Conservation (phyloP, 2,888 invertebrate species). For the Plagodis dolabraria region DNA sequence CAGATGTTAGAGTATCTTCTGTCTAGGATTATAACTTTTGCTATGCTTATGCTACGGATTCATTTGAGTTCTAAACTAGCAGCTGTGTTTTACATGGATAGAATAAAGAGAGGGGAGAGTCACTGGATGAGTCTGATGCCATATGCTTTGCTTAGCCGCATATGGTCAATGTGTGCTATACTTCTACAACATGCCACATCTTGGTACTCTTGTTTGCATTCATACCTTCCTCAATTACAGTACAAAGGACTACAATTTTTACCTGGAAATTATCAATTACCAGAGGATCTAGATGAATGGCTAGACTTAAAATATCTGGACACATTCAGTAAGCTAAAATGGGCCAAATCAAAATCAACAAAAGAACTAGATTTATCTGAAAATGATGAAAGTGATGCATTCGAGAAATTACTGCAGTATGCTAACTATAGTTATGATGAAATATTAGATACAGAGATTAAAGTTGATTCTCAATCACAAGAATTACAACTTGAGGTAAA, state of each 20-base stretch:
- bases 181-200: conserved; percentile 74
- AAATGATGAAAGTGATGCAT: conserved; percentile 50
- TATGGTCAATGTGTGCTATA: conserved; percentile 80
- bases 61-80: conserved; percentile 76
- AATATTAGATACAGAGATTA: conserved; percentile 42
- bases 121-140: conserved; percentile 84
- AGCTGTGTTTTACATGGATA: conserved; percentile 77
- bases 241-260: conserved; percentile 77
- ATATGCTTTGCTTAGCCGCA: conserved; percentile 80
- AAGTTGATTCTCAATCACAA: conserved; percentile 21
- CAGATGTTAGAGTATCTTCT: conserved; percentile 86
- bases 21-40: conserved; percentile 81
- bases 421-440: conserved; percentile 52
- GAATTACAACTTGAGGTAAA: conserved; percentile 3
- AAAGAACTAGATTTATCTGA: conserved; percentile 51
- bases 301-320: conserved; percentile 76
- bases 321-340: conserved; percentile 65
- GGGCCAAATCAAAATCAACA: conserved; percentile 58
- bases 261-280: conserved; percentile 70
- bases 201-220: conserved; percentile 79
- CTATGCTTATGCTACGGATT: conserved; percentile 81
- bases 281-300: conserved; percentile 76
- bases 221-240: conserved; percentile 65
- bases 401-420: conserved; percentile 67
- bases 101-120: conserved; percentile 82